phyloP scores from a whole-genome alignment of 2,888 invertebrate genomes.

The Drosophila kanekoi region DNA sequence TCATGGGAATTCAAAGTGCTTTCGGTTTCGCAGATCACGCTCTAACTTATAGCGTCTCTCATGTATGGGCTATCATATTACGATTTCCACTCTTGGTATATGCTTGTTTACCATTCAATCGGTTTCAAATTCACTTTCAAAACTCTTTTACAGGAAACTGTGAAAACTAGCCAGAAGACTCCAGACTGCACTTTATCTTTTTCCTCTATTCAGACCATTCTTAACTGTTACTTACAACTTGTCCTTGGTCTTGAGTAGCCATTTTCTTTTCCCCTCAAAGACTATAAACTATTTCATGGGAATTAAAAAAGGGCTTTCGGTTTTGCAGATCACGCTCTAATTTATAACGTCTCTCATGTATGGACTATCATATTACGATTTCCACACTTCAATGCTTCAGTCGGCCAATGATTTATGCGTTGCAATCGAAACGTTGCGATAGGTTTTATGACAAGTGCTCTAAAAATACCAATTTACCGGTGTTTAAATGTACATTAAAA shows the following conservation, averaged over 20 bases:
- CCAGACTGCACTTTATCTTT: too few species aligned
- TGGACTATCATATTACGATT: constrained; percentile 32
- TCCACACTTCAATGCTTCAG: constrained; percentile 17
- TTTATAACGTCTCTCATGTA: constrained; percentile 15
- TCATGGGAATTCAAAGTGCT: background rate
- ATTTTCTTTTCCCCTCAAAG: too few species aligned
- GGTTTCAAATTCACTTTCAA: too few species aligned
- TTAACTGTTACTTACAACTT: too few species aligned
- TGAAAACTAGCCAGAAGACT: too few species aligned
- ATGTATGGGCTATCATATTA: constrained; percentile 30
- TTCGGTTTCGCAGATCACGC: constrained; percentile 21
- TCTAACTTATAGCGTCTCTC: constrained; percentile 5
- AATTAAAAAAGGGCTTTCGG: constrained; percentile 2
- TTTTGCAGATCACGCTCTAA: constrained; percentile 22
- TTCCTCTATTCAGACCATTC: too few species aligned
- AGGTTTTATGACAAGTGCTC: constrained; percentile 71
- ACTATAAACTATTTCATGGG: too few species aligned
- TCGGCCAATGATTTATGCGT: constrained; percentile 67
- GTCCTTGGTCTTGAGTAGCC: too few species aligned
- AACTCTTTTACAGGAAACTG: too few species aligned
- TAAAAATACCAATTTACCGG: constrained; percentile 73
- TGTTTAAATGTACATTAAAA: constrained; percentile 80
- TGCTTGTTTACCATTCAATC: too few species aligned
- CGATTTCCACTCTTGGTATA: constrained; percentile 17
- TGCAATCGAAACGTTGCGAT: constrained; percentile 41